Percentiles rank a stretch among this genome's conserved stretches.
Conservation (phyloP, 2,888 invertebrate genomes). For the Diloba caeruleocephala region DNA sequence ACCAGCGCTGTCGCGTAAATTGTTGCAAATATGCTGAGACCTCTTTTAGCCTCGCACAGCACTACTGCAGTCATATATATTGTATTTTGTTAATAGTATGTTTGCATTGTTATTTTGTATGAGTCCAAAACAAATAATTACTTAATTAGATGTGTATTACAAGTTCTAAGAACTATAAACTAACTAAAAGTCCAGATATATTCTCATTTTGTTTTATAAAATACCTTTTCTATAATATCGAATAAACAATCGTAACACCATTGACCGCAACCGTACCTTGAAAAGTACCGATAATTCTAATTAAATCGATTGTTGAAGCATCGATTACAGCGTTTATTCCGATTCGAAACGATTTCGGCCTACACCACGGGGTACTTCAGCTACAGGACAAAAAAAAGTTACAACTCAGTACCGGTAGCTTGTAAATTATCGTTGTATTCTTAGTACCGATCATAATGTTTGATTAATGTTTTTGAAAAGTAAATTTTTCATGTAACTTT, state of each 20-base stretch:
- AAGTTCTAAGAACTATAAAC: too few species aligned
- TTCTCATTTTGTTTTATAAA: too few species aligned
- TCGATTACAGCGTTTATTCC: conserved; percentile 77
- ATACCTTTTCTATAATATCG: too few species aligned
- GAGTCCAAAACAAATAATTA: too few species aligned
- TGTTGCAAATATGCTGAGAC: too few species aligned
- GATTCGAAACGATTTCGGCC: conserved; percentile 77
- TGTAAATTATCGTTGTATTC: conserved; percentile 65
- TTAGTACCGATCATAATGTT: conserved; percentile 54
- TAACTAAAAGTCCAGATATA: too few species aligned
- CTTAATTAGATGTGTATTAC: too few species aligned
- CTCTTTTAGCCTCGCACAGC: too few species aligned
- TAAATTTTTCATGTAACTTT: conserved; percentile 53
- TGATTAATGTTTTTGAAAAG: conserved; percentile 53
- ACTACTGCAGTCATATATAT: too few species aligned
- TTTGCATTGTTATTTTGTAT: too few species aligned
- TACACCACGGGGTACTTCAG: conserved; percentile 69
- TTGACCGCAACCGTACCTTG: conserved; percentile 58
- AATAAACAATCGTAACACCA: conserved; percentile 14
- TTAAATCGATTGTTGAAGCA: conserved; percentile 86
- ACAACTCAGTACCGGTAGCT: conserved; percentile 73
- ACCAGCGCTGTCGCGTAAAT: too few species aligned
- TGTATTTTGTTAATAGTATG: too few species aligned
- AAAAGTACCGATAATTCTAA: conserved; percentile 84
- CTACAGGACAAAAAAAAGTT: conserved; percentile 56